phyloP scores from a whole-genome alignment of 1,140 invertebrate species.

The Parasteatoda tepidariorum region DNA sequence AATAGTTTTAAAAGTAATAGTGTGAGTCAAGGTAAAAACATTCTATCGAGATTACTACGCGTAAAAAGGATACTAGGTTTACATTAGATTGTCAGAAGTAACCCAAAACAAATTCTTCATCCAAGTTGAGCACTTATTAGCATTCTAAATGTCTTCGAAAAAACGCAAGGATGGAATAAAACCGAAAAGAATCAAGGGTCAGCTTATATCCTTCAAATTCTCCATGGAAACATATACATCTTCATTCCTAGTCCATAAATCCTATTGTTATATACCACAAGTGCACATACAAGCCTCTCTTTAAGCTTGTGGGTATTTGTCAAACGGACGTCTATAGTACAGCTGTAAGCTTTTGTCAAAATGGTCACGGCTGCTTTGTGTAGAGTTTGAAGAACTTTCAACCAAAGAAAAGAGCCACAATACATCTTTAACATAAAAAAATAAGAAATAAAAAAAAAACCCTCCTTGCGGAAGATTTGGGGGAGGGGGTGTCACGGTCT shows the following conservation, averaged over 20 bases:
- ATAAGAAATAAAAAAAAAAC: background rate
- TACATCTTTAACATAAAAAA: background rate
- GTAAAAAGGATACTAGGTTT: too few species aligned
- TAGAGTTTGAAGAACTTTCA: background rate
- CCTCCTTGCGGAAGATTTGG: background rate
- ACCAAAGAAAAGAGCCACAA: background rate
- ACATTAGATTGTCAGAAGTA: too few species aligned
- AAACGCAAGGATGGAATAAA: too few species aligned
- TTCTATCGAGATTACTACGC: too few species aligned
- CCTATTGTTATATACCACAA: slow-evolving; percentile 4
- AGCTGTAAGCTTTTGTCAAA: slow-evolving; percentile 36
- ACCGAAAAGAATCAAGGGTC: background rate
- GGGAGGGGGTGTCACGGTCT: background rate
- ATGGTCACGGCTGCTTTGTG: slow-evolving; percentile 20
- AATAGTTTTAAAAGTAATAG: too few species aligned
- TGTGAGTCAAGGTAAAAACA: too few species aligned
- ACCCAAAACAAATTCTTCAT: too few species aligned
- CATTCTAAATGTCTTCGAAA: too few species aligned
- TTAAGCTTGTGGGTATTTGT: slow-evolving; percentile 40
- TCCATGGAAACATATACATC: background rate
- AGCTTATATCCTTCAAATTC: background rate
- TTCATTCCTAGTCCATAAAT: slow-evolving; percentile 38
- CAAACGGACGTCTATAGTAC: slow-evolving; percentile 24
- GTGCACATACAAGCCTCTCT: background rate
- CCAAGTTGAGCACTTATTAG: too few species aligned